Base-by-base conservation (phyloP, 1,140 invertebrate genomes). In the Camponotus vicinus region DNA sequence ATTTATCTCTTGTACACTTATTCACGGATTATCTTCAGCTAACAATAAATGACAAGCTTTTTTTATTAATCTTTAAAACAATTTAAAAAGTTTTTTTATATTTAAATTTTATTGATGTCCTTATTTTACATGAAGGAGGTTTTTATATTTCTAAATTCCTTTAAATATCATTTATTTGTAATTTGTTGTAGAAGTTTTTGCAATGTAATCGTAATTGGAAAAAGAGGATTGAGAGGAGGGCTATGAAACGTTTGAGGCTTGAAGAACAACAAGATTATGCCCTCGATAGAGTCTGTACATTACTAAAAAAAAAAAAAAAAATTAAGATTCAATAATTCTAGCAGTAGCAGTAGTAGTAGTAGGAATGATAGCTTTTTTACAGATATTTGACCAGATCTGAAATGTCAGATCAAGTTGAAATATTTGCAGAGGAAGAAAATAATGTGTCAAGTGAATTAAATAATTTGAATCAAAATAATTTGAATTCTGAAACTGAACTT, bases 361-460 rank as follows among this genome's bases (percentile, higher is more conserved):
- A 66, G 15, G 11, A 69, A 40, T 67, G 40, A 21, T 13, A 69
- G 40, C 40, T 57, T 57, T 57, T 57, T 15, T 15, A 57, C 6
- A 57, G 55, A 57, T 18, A 57, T 3, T 57, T 57, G 55, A n/a
- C n/a, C n/a, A n/a, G n/a, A n/a, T n/a, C n/a, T 57, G 55, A 57
- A 57, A 57, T 57, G n/a, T 57, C 55, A 57, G 55, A 57, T 57
- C 55, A 57, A 57, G n/a, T 57, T n/a, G n/a, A 57, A 57, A 57
- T 57, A 15, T 57, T 57, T 57, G 55, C 13, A 57, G 55, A 57
- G 55, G 18, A 6, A 57, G 55, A 57, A 57, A 57, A 57, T 57
- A 69, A 69, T 69, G n/a, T 21, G n/a, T 69, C 66, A 27, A 42
- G 21, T 67, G 37, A 67, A 40, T 45, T 45, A 42, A 69, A 45